These are phyloP conservation scores for Megaceryle alcyon DNA, from an alignment of 2,797 vertebrate species.

Conservation along the genomic window DNA sequence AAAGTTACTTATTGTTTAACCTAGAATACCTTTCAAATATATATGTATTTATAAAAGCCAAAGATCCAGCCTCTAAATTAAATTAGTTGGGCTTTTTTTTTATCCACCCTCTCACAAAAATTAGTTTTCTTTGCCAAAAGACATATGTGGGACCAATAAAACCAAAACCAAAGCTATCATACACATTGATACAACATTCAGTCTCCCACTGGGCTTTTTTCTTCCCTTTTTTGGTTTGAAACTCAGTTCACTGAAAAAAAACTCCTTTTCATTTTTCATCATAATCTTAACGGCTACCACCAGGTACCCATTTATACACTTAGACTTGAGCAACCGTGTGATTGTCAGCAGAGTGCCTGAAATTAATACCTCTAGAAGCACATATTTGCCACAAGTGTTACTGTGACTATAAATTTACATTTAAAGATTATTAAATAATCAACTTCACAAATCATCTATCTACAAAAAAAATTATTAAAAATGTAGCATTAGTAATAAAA, in stretches of 20 bases:
- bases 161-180: background rate
- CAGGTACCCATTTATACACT: background rate
- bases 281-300: background rate
- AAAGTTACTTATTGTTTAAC: background rate
- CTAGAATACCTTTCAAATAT: background rate
- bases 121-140: background rate
- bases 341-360: background rate
- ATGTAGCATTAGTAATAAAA: background rate
- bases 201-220: background rate
- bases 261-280: background rate
- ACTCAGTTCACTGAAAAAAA: background rate
- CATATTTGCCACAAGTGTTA: background rate
- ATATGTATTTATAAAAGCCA: background rate
- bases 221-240: background rate
- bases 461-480: background rate
- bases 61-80: background rate
- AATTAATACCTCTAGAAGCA: background rate
- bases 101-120: background rate
- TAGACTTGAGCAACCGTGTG: background rate
- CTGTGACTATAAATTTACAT: background rate
- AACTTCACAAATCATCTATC: background rate
- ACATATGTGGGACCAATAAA: background rate
- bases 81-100: no score
- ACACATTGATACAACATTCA: background rate
- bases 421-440: background rate